A percentile compares a stretch with the other conserved stretches of the same genome.
Evolutionary conservation across 2,113 vertebrate genomes (phyloP).

Genomic region (Perca fluviatilis): DNA sequence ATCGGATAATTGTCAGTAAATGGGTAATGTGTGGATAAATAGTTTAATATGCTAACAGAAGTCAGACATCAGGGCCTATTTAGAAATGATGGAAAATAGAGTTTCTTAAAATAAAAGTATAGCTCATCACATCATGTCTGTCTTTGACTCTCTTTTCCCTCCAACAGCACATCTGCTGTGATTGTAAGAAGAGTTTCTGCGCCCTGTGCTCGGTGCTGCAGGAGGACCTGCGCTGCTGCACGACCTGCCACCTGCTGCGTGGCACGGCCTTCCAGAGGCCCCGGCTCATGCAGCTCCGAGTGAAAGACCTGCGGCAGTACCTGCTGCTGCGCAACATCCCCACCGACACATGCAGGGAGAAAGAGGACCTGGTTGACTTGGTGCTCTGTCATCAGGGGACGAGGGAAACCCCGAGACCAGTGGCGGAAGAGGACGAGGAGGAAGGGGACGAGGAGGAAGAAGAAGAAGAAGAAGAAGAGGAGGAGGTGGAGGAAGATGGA

Average conservation of each 20-base stretch:
- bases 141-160: conserved; percentile 2
- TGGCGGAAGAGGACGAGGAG: conserved; percentile 71
- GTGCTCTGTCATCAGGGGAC: conserved; percentile 91
- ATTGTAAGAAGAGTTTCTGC: conserved; percentile 98
- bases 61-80: conserved; percentile 5
- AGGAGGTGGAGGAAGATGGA: conserved; percentile 50
- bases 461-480: conserved; percentile 52
- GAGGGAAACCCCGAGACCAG: conserved; percentile 60
- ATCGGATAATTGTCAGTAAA: conserved; percentile 6
- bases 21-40: conserved; percentile 33
- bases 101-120: conserved; percentile 20
- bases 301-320: conserved; percentile 96
- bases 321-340: conserved; percentile 94
- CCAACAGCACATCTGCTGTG: conserved; percentile 92
- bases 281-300: conserved; percentile 93
- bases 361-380: conserved; percentile 96
- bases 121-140: conserved; percentile 16
- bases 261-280: conserved; percentile 94
- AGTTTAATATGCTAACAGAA: conserved; percentile 31
- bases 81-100: neutral
- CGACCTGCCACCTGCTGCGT: conserved; percentile 92
- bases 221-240: conserved; percentile 92
- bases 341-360: conserved; percentile 95
- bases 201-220: conserved; percentile 92
- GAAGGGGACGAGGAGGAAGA: conserved; percentile 71